Base-by-base conservation (phyloP, 2,113 vertebrate species). In the Sardina pilchardus region DNA sequence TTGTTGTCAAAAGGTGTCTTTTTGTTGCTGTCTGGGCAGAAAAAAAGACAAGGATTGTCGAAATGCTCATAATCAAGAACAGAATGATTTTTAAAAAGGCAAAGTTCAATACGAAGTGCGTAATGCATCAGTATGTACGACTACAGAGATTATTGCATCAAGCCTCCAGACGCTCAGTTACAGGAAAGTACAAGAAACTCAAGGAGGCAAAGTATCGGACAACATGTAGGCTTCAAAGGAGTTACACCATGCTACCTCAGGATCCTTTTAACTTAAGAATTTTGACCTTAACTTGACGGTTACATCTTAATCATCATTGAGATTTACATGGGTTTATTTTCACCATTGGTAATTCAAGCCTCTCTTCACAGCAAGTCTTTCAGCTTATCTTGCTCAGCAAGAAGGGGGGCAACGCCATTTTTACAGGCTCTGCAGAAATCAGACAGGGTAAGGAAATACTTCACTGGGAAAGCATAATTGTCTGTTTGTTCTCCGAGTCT, bases 31-130 rank as follows among this genome's bases (percentile, higher is more conserved):
- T 83, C 42, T 53, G 87, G 85, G 90, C 83, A 83, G n/a, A n/a
- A 88, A 86, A 86, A 53, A 17, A 71, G 26, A n/a, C 45, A 83
- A 30, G 19, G 39, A 45, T 26, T 50, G 71, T 39, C 39, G 42
- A 78, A 83, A 84, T 86, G 45, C 84, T 82, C 45, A 84, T 78
- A 83, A 90, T 56, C 63, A 78, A 82, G 26, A 48, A 81, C 44
- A 24, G 1, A 82, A 43, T 30, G 34, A 82, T 88, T 86, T n/a
- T 81, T 80, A 67, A 59, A 45, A 5, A 9, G 21, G 1, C 14
- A 30, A 75, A 6, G 53, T 56, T 56, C 53, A 56, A 21, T 56
- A 56, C 21, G 21, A 6, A 56, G 19, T 21, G 53, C 21, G 19
- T 56, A 56, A 16, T 30, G 67, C 34, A 17, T 36, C 30, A 78